phyloP scores from a whole-genome alignment of 1,140 invertebrate genomes.

The Drosophila carrolli region DNA sequence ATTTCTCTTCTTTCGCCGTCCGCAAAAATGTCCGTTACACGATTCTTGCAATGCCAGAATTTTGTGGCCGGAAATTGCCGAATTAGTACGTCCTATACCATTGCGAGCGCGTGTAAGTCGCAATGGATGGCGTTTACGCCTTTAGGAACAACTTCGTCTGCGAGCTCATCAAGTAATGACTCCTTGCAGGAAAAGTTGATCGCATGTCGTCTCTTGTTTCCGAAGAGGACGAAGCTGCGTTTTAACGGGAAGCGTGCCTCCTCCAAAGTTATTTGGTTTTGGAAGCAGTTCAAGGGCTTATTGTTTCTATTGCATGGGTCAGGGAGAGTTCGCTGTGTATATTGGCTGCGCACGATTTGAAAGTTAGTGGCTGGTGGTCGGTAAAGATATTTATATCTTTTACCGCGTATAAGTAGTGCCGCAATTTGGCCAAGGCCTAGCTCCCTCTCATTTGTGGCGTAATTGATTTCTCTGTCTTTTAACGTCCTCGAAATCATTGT shows the following conservation, averaged over 20 bases:
- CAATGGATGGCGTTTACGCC: conserved; percentile 13
- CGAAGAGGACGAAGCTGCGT: conserved; percentile 7
- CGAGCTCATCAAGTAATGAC: conserved; percentile 6
- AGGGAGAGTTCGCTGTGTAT: conserved; percentile 10
- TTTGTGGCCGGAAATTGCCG: conserved; percentile 14
- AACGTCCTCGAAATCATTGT: background rate
- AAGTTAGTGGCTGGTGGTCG: conserved; percentile 43
- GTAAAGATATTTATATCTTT: conserved; percentile 6
- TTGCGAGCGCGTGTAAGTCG: background rate
- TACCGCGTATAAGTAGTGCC: background rate
- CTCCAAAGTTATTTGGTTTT: background rate
- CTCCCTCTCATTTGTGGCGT: background rate
- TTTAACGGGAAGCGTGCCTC: background rate
- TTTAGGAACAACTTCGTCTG: conserved; percentile 1
- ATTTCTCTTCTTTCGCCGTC: conserved; percentile 2
- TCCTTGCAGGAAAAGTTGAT: conserved; percentile 12
- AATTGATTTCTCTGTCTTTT: background rate
- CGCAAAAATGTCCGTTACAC: conserved; percentile 4
- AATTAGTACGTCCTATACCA: conserved; percentile 5
- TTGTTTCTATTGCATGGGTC: background rate
- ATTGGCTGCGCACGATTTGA: conserved; percentile 32
- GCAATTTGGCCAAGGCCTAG: conserved; percentile 1
- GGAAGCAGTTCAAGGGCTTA: background rate
- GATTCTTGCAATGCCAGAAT: conserved; percentile 16
- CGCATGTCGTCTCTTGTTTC: conserved; percentile 1